Conservation (phyloP, 2,888 invertebrate genomes). For the Scaptomyza flava region DNA sequence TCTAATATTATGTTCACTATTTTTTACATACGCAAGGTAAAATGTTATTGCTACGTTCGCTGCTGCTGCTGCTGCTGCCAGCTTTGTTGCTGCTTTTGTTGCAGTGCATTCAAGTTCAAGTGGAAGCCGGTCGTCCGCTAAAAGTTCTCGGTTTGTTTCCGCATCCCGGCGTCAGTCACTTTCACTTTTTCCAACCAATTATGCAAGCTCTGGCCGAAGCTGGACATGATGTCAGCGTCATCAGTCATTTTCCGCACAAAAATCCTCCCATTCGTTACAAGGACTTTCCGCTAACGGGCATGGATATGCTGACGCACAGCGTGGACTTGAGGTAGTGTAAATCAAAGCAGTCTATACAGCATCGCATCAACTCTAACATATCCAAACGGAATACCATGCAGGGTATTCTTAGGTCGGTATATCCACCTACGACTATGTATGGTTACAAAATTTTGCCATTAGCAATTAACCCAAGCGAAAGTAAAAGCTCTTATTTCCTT, state of each 20-base stretch:
- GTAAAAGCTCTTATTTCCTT: background rate
- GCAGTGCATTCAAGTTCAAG: conserved; percentile 25
- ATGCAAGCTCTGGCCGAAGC: conserved; percentile 84
- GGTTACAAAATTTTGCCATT: background rate
- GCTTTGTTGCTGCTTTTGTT: conserved; percentile 16
- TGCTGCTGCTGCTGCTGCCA: conserved; percentile 26
- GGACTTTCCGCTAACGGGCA: conserved; percentile 79
- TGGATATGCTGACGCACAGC: conserved; percentile 72
- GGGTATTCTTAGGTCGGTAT: too few relatives aligned
- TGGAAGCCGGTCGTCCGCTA: conserved; percentile 60
- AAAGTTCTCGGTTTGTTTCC: conserved; percentile 85
- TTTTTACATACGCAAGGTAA: conserved; percentile 14
- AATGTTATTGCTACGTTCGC: conserved; percentile 36
- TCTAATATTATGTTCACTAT: conserved; percentile 32
- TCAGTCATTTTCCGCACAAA: conserved; percentile 85
- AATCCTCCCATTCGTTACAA: conserved; percentile 81
- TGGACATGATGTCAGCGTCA: conserved; percentile 85
- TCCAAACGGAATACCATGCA: too few relatives aligned
- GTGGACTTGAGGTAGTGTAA: conserved; percentile 81
- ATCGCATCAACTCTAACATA: too few relatives aligned
- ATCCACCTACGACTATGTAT: too few relatives aligned
- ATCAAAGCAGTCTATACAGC: too few relatives aligned
- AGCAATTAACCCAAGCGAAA: conserved; percentile 2
- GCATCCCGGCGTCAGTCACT: conserved; percentile 85
- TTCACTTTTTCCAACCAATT: conserved; percentile 85